Conservation (phyloP, 2,113 vertebrate genomes). For the Thymallus thymallus region DNA sequence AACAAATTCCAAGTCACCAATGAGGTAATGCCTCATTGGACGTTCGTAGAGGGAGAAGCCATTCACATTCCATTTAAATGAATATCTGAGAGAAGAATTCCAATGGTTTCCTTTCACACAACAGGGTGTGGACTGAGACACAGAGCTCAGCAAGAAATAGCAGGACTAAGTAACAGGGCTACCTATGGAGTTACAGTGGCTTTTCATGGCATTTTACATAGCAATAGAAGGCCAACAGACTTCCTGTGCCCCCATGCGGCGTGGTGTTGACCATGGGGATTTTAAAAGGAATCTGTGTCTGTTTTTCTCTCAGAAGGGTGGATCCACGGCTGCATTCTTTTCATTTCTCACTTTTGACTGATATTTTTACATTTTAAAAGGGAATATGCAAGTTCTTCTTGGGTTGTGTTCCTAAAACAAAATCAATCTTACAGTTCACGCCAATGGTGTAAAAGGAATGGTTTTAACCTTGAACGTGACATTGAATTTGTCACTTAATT, state of each 20-base stretch:
- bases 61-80: constrained; percentile 51
- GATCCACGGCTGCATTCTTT: not conserved
- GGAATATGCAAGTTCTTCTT: not conserved
- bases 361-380: not conserved
- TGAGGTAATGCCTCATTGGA: constrained; percentile 45
- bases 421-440: not conserved
- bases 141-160: constrained; percentile 60
- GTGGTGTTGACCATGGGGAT: too few relatives aligned
- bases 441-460: not conserved
- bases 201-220: not conserved
- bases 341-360: not conserved
- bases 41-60: constrained; percentile 35
- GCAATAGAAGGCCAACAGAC: constrained; percentile 26
- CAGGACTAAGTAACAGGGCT: constrained; percentile 31
- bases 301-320: not conserved
- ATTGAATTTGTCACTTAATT: not conserved
- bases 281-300: not conserved
- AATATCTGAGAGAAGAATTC: constrained; percentile 47
- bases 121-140: constrained; percentile 22
- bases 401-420: not conserved
- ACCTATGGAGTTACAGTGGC: constrained; percentile 22
- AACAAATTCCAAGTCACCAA: constrained; percentile 52
- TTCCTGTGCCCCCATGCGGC: not conserved
- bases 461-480: not conserved
- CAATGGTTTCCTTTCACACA: constrained; percentile 58